phyloP scores from a whole-genome alignment of 1,140 invertebrate genomes.

The Drosophila lacteicornis region DNA sequence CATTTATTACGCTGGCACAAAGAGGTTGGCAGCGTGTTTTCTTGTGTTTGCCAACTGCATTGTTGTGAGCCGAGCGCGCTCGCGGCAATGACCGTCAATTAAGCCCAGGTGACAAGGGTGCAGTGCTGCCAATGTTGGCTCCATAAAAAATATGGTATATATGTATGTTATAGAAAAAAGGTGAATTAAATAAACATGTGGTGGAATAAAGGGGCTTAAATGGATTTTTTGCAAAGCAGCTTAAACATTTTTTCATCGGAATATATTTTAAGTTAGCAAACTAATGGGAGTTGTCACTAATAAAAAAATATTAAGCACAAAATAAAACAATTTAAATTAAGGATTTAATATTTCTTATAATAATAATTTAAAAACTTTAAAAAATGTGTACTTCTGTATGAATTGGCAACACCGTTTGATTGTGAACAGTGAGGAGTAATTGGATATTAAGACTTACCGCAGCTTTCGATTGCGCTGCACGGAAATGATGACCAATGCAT shows the following conservation, averaged over 20 bases:
- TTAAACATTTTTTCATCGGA: not conserved
- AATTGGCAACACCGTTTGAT: not conserved
- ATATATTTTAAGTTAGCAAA: not conserved
- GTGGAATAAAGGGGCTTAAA: not conserved
- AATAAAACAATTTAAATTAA: not conserved
- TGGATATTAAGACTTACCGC: constrained; percentile 68
- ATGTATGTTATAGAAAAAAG: not conserved
- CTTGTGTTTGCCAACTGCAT: constrained; percentile 15
- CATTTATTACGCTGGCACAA: constrained; percentile 52
- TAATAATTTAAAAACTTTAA: not conserved
- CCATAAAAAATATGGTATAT: not conserved
- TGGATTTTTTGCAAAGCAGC: too few relatives aligned
- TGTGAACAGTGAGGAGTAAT: not conserved
- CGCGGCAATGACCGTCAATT: constrained; percentile 47
- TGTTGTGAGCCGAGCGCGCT: constrained; percentile 10
- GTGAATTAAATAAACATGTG: not conserved
- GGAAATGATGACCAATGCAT: constrained; percentile 93
- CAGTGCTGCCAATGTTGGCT: not conserved
- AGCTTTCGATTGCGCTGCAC: constrained; percentile 84
- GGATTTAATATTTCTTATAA: not conserved
- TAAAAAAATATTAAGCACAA: not conserved
- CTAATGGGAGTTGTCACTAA: too few relatives aligned
- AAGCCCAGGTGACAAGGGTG: constrained; percentile 29
- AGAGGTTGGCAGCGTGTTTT: constrained; percentile 23
- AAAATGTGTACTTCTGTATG: not conserved